phyloP scores from a whole-genome alignment of 1,140 invertebrate species.

The Gryon sp. region DNA sequence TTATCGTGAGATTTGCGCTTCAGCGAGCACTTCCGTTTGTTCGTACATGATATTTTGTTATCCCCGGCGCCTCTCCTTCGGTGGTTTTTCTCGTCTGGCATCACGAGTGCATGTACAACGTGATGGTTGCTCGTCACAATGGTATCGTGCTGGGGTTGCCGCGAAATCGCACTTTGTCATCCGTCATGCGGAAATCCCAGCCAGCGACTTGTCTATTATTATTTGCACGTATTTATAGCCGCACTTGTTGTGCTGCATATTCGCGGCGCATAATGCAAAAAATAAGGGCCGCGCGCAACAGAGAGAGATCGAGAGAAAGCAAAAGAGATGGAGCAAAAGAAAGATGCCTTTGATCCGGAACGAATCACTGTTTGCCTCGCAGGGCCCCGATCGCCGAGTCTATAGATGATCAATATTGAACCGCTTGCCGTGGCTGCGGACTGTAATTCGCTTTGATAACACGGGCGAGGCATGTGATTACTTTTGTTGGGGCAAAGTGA shows the following conservation, averaged over 20 bases:
- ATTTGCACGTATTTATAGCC: conserved; percentile 41
- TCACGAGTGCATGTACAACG: not conserved
- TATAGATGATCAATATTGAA: conserved; percentile 41
- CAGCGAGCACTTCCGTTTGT: conserved; percentile 40
- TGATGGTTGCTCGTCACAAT: conserved; percentile 34
- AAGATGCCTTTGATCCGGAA: conserved; percentile 42
- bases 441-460: conserved; percentile 52
- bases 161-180: conserved; percentile 57
- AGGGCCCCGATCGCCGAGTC: conserved; percentile 8
- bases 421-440: conserved; percentile 11
- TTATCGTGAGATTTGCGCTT: conserved; percentile 67
- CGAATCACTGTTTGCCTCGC: conserved; percentile 42
- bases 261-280: conserved; percentile 6
- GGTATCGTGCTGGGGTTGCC: conserved; percentile 41
- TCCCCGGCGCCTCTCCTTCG: conserved; percentile 10
- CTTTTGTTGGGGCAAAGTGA: conserved; percentile 32
- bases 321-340: conserved; percentile 6
- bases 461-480: conserved; percentile 44
- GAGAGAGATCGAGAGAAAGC: too few species aligned
- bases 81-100: not conserved
- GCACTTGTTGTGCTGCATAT: not conserved
- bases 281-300: conserved; percentile 17
- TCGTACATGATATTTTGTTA: conserved; percentile 15
- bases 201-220: conserved; percentile 30
- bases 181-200: conserved; percentile 52